Base-by-base conservation (phyloP, 2,888 invertebrate species). In the Platycheirus albimanus region DNA sequence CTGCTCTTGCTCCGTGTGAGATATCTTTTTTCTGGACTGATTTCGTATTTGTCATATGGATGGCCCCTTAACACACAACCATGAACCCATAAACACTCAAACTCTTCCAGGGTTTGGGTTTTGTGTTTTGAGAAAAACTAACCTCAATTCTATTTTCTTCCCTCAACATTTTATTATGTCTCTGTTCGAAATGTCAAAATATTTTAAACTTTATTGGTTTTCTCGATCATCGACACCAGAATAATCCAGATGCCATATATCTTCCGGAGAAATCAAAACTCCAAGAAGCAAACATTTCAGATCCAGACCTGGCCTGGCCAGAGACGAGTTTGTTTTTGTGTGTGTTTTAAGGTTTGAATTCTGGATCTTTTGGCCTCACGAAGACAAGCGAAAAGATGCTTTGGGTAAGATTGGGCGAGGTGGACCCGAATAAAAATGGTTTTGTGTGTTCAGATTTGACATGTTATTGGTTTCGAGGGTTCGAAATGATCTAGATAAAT, bases 201-300 rank as follows among this genome's bases (percentile, higher is more conserved):
- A 81, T 76, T 76, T 81, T 81, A 66, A 75, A 76, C 66, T 81
- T 81, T 81, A 81, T 76, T 81, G 81, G 81, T 81, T 81, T 81
- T 67, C 76, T 81, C 71, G 81, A 81, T 81, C 81, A 81, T 76
- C 81, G 81, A 61, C 66, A n/a, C n/a, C n/a, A n/a, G n/a, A n/a
- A n/a, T n/a, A n/a, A n/a, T 49, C 71, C 45, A 76, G 81, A 81
- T 81, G 81, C 71, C 49, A 76, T 81, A 76, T 81, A 81, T 76
- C 81, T 81, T 81, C 71, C 43, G 52, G 58, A 61, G 71, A 76
- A 81, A 81, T 81, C 81, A 76, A 80, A 70, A 76, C 66, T 76
- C 81, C 58, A 70, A 76, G 80, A 81, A 74, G 38, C 47, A 52
- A n/a, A 6, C 36, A 33, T 45, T 19, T n/a, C n/a, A n/a, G n/a